Evolutionary conservation across 2,797 vertebrate species (phyloP).

Genomic region (Hemitrygon akajei): DNA sequence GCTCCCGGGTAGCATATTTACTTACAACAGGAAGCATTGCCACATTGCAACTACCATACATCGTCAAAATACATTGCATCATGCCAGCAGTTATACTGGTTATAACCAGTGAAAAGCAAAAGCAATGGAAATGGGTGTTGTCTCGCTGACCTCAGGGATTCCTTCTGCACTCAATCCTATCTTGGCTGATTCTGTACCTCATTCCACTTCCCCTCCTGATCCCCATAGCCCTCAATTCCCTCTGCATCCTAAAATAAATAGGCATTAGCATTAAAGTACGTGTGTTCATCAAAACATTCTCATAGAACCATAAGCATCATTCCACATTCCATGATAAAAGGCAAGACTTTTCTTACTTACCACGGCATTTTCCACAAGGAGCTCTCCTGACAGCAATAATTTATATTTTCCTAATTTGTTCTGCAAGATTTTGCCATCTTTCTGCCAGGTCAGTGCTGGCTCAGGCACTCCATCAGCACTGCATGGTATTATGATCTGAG

Average conservation of each 20-base stretch:
- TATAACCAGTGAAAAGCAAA: not conserved
- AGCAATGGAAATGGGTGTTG: not conserved
- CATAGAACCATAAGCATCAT: not conserved
- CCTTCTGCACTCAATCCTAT: too few species aligned
- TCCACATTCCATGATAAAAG: not conserved
- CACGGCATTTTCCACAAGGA: conserved; percentile 71
- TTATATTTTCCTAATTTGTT: conserved; percentile 64
- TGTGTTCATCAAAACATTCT: not conserved
- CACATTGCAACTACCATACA: not conserved
- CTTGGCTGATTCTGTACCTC: too few species aligned
- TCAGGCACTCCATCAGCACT: conserved; percentile 75
- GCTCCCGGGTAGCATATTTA: not conserved
- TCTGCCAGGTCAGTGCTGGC: conserved; percentile 77
- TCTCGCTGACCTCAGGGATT: too few species aligned
- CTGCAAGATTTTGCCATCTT: conserved; percentile 57
- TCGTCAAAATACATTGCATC: not conserved
- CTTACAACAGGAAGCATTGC: not conserved
- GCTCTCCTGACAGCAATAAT: conserved; percentile 69
- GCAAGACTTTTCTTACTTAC: conserved; percentile 54
- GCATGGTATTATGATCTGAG: conserved; percentile 68
- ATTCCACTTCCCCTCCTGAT: too few species aligned
- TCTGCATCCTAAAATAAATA: too few species aligned
- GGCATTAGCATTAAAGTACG: too few species aligned
- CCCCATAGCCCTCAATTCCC: too few species aligned
- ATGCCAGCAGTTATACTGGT: not conserved